These are phyloP conservation scores for Drosophila tropicalis DNA, from an alignment of 1,140 invertebrate genomes.

Conservation along the genomic window DNA sequence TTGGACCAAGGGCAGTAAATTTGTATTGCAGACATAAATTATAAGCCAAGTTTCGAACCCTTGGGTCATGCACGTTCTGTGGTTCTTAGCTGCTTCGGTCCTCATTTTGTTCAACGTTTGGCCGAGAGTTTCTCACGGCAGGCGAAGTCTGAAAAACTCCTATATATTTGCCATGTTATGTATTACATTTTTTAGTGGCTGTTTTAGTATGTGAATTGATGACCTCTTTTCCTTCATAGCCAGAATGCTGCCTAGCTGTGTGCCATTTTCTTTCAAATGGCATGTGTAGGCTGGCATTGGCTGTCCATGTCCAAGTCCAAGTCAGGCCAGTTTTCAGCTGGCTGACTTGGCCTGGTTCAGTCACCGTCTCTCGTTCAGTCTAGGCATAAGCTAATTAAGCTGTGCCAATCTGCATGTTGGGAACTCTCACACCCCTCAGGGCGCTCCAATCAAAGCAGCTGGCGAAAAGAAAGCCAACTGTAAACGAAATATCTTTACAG, in stretches of 20 bases:
- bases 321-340: constrained; percentile 42
- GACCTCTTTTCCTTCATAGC: constrained; percentile 60
- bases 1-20: constrained; percentile 46
- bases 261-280: constrained; percentile 30
- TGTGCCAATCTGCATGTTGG: constrained; percentile 64
- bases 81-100: constrained; percentile 48
- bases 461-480: constrained; percentile 48
- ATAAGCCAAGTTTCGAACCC: constrained; percentile 63
- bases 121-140: constrained; percentile 54
- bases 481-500: constrained; percentile 55
- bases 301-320: constrained; percentile 24
- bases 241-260: constrained; percentile 21
- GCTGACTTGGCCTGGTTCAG: constrained; percentile 33
- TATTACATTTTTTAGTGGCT: constrained; percentile 28
- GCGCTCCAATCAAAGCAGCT: constrained; percentile 58
- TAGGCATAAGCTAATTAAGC: constrained; percentile 66
- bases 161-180: constrained; percentile 41
- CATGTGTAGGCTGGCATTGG: constrained; percentile 60
- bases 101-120: constrained; percentile 2
- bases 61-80: constrained; percentile 74
- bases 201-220: constrained; percentile 61
- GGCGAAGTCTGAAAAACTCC: constrained; percentile 31
- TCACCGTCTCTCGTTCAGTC: constrained; percentile 21
- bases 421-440: constrained; percentile 37
- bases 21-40: constrained; percentile 69